phyloP scores from a whole-genome alignment of 2,888 invertebrate genomes.

The Drosophila affinis region DNA sequence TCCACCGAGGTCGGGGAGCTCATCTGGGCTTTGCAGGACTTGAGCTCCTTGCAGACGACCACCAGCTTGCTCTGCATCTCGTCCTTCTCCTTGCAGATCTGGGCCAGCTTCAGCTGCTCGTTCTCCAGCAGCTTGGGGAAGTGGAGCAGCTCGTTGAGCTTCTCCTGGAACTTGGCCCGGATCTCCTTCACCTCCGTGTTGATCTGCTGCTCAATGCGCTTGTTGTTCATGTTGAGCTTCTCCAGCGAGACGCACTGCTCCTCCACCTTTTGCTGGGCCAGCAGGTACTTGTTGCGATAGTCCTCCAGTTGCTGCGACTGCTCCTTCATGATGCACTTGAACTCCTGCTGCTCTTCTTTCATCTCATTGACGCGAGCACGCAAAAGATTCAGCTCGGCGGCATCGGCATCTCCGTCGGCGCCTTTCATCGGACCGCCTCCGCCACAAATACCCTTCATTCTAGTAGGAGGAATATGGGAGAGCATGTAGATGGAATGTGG shows the following conservation, averaged over 20 bases:
- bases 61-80: constrained; percentile 80
- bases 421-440: constrained; percentile 55
- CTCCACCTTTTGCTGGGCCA: constrained; percentile 83
- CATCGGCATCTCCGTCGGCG: constrained; percentile 59
- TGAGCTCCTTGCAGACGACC: constrained; percentile 81
- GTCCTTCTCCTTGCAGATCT: constrained; percentile 80
- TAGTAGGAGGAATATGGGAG: constrained; percentile 12
- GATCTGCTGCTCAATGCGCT: constrained; percentile 82
- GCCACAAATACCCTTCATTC: constrained; percentile 71
- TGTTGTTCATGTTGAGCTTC: constrained; percentile 82
- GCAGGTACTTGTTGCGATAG: constrained; percentile 82
- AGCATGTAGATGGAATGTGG: background rate
- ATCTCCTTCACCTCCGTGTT: constrained; percentile 82
- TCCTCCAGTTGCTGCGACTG: constrained; percentile 82
- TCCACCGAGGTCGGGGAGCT: constrained; percentile 62
- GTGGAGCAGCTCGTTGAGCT: constrained; percentile 81
- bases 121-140: constrained; percentile 82
- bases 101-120: constrained; percentile 80
- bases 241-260: constrained; percentile 81
- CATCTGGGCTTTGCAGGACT: constrained; percentile 66
- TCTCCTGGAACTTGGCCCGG: constrained; percentile 83
- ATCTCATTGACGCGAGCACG: constrained; percentile 79
- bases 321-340: constrained; percentile 82
- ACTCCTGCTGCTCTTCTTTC: constrained; percentile 82
- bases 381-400: constrained; percentile 75